Percentiles rank a stretch among this genome's conserved stretches.
Conservation (phyloP, 2,888 invertebrate species). For the Archips xylosteana region DNA sequence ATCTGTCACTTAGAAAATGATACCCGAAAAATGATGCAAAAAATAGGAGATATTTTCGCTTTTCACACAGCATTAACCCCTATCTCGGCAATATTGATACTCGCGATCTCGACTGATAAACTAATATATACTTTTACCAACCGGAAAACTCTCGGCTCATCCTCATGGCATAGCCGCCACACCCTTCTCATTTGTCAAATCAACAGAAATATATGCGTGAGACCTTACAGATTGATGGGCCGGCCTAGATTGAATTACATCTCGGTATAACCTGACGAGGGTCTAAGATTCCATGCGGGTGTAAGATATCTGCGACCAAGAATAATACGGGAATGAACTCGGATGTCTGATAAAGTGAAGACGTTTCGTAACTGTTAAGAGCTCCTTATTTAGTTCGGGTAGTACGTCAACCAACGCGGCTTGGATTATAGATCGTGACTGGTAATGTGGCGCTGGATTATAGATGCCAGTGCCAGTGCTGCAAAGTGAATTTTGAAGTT, state of each 20-base stretch:
- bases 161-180: conserved; percentile 63
- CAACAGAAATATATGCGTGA: conserved; percentile 85
- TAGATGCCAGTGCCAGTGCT: too few species aligned
- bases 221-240: conserved; percentile 84
- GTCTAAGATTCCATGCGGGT: conserved; percentile 77
- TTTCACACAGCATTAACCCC: conserved; percentile 43
- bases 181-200: conserved; percentile 86
- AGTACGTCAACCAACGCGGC: conserved; percentile 18
- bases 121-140: conserved; percentile 62
- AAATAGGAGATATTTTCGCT: conserved; percentile 7
- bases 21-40: neutral
- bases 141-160: conserved; percentile 63
- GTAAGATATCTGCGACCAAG: conserved; percentile 63
- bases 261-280: conserved; percentile 82
- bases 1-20: neutral
- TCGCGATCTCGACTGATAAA: conserved; percentile 52
- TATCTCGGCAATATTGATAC: conserved; percentile 47
- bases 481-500: neutral
- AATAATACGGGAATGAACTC: conserved; percentile 74
- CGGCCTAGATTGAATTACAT: conserved; percentile 84
- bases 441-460: neutral
- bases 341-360: conserved; percentile 62
- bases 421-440: neutral
- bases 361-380: conserved; percentile 49
- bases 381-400: conserved; percentile 35